Conservation (phyloP, 2,797 vertebrate species). For the Pelodytes ibericus region DNA sequence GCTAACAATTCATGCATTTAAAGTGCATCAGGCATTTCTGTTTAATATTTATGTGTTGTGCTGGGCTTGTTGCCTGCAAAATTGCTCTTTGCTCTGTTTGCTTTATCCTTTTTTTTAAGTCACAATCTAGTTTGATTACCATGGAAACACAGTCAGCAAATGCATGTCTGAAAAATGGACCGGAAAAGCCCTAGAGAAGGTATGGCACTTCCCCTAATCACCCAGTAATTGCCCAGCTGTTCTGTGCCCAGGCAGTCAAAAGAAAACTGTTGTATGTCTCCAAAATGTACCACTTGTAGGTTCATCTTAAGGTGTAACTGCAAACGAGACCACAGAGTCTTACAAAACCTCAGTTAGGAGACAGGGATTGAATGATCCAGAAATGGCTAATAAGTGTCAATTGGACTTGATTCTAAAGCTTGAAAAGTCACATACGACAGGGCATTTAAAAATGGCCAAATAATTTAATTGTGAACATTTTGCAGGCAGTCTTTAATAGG, state of each 20-base stretch:
- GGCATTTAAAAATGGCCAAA: too few species aligned
- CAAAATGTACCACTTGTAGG: too few species aligned
- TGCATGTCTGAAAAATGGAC: constrained; percentile 9
- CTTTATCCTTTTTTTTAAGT: constrained; percentile 30
- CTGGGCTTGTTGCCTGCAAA: constrained; percentile 44
- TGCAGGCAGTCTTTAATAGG: too few species aligned
- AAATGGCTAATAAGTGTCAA: too few species aligned
- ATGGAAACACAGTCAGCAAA: constrained; percentile 45
- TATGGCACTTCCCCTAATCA: constrained; percentile 7
- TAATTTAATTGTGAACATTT: too few species aligned
- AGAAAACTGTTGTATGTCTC: not conserved
- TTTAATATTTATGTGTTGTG: constrained; percentile 46
- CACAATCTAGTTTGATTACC: constrained; percentile 38
- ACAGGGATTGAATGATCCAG: too few species aligned
- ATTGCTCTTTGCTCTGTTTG: constrained; percentile 41
- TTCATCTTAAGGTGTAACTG: too few species aligned
- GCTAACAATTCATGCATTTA: constrained; percentile 43
- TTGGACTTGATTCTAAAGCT: too few species aligned
- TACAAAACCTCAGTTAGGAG: too few species aligned
- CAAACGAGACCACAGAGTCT: too few species aligned
- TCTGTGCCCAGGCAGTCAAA: not conserved
- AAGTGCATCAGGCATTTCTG: constrained; percentile 9
- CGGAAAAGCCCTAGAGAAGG: constrained; percentile 3
- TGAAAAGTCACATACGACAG: too few species aligned
- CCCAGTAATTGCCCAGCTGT: not conserved